phyloP scores from a whole-genome alignment of 2,888 invertebrate genomes.

The Dryobota labecula region DNA sequence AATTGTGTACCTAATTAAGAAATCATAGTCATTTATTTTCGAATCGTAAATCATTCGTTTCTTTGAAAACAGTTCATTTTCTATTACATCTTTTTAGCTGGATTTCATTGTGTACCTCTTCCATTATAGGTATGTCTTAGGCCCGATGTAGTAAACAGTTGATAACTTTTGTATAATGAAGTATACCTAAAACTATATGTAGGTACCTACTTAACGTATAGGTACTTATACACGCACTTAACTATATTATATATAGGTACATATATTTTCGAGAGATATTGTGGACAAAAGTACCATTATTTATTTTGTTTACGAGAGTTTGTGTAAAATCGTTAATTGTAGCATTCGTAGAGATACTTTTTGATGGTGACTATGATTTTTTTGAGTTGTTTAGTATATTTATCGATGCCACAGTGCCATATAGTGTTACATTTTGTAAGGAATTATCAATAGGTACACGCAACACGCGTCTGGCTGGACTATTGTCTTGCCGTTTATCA shows the following conservation, averaged over 20 bases:
- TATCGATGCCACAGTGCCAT: conserved; percentile 79
- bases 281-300: conserved; percentile 43
- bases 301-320: conserved; percentile 14
- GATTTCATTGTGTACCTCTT: background rate
- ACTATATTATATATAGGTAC: conserved; percentile 18
- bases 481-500: conserved; percentile 59
- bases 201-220: background rate
- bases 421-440: conserved; percentile 46
- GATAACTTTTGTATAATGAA: background rate
- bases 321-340: conserved; percentile 28
- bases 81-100: background rate
- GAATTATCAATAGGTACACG: conserved; percentile 45
- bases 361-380: conserved; percentile 68
- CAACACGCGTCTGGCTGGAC: conserved; percentile 30
- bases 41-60: conserved; percentile 29
- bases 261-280: conserved; percentile 28
- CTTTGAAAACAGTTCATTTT: background rate
- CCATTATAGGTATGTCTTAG: background rate
- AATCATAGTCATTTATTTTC: conserved; percentile 79
- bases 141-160: background rate
- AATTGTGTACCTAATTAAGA: conserved; percentile 72
- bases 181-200: background rate
- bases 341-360: conserved; percentile 16
- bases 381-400: conserved; percentile 60
- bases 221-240: conserved; percentile 29